These are phyloP conservation scores for Pseudomyrmex dendroicus DNA, from an alignment of 1,140 invertebrate species.

Conservation along the genomic window DNA sequence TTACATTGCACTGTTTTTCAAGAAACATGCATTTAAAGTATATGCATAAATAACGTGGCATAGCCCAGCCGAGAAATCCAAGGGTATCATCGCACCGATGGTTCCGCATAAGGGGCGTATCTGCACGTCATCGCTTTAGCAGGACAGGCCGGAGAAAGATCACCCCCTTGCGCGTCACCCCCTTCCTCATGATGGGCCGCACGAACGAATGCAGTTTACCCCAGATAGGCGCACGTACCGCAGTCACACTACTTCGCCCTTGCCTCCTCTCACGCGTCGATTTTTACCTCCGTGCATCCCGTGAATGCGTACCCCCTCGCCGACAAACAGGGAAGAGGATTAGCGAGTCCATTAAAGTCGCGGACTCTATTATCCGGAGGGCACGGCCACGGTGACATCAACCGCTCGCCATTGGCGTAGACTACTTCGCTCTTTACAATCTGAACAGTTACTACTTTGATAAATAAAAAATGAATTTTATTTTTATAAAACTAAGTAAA, in stretches of 20 bases:
- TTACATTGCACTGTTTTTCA: not conserved
- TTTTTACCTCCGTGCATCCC: slow-evolving; percentile 64
- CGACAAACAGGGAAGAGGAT: slow-evolving; percentile 85
- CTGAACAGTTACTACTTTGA: not conserved
- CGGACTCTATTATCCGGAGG: slow-evolving; percentile 85
- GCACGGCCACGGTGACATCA: slow-evolving; percentile 83
- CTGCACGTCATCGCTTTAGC: slow-evolving; percentile 62
- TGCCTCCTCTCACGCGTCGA: slow-evolving; percentile 22
- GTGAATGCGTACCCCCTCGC: slow-evolving; percentile 75
- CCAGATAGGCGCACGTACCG: slow-evolving; percentile 72
- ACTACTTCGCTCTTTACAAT: not conserved
- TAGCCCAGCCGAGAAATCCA: slow-evolving; percentile 83
- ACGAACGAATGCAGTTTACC: slow-evolving; percentile 64
- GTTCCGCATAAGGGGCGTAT: slow-evolving; percentile 83
- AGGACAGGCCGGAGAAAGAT: slow-evolving; percentile 23
- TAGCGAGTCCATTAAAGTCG: slow-evolving; percentile 86
- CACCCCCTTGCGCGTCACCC: slow-evolving; percentile 29
- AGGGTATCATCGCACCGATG: slow-evolving; percentile 85
- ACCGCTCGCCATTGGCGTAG: slow-evolving; percentile 79
- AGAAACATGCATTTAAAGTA: not conserved
- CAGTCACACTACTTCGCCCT: slow-evolving; percentile 67
- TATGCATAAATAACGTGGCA: slow-evolving; percentile 9
- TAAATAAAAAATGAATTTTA: not conserved
- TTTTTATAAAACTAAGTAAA: not conserved
- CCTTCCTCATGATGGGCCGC: slow-evolving; percentile 41